phyloP scores from a whole-genome alignment of 92 coral and sea anemone species.

The Galaxea fascicularis region DNA sequence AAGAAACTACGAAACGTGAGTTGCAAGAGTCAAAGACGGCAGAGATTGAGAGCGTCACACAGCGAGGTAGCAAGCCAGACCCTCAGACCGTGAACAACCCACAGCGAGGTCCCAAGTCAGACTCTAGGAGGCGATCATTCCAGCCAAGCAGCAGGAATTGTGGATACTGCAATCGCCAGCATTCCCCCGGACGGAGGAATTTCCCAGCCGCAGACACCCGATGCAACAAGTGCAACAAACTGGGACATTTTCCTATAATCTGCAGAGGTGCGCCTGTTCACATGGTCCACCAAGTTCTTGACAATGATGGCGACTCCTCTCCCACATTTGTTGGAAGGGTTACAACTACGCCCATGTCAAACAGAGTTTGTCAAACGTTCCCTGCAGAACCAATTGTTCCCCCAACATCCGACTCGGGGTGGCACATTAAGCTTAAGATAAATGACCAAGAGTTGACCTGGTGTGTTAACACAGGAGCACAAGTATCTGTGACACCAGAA shows the following conservation, averaged over 20 bases:
- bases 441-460: slow-evolving; percentile 40
- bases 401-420: not conserved
- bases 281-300: slow-evolving; percentile 13
- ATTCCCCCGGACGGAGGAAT: slow-evolving; percentile 57
- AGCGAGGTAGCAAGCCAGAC: not conserved
- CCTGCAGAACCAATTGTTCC: not conserved
- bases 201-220: slow-evolving; percentile 62
- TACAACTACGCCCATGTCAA: slow-evolving; percentile 4
- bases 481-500: slow-evolving; percentile 69
- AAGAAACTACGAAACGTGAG: slow-evolving; percentile 62
- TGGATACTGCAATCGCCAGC: slow-evolving; percentile 29
- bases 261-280: not conserved
- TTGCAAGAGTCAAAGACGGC: slow-evolving; percentile 46
- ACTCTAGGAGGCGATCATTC: slow-evolving; percentile 10
- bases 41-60: slow-evolving; percentile 49
- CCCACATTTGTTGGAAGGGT: slow-evolving; percentile 24
- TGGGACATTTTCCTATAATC: slow-evolving; percentile 13
- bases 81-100: not conserved
- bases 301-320: not conserved
- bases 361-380: not conserved
- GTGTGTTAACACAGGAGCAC: slow-evolving; percentile 64
- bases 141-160: too few relatives aligned
- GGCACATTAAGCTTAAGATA: slow-evolving; percentile 35
- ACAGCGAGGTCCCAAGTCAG: not conserved
- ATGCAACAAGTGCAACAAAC: slow-evolving; percentile 23